phyloP scores from a whole-genome alignment of 1,140 invertebrate genomes.

The Temnothorax curvispinosus region DNA sequence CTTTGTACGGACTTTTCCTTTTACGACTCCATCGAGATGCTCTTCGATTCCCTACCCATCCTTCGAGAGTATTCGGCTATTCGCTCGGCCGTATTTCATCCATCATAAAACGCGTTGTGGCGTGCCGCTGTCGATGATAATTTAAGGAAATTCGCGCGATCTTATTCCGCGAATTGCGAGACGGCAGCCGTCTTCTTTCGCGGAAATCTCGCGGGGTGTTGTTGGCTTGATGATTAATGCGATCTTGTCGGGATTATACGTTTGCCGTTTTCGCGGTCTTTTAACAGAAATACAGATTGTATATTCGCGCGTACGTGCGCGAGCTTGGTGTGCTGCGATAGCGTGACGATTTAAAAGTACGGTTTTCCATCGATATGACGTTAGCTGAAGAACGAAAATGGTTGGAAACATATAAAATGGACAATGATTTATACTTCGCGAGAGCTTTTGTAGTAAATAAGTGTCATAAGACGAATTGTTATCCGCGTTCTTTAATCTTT shows the following conservation, averaged over 20 bases:
- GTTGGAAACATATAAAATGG: neutral
- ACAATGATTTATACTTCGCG: constrained; percentile 11
- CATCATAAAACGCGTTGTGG: constrained; percentile 17
- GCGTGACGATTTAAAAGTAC: neutral
- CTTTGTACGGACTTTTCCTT: neutral
- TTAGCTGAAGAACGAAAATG: neutral
- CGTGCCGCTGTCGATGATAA: constrained; percentile 31
- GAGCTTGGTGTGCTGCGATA: neutral
- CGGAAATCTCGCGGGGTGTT: neutral
- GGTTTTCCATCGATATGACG: neutral
- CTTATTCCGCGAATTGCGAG: neutral
- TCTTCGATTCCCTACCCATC: neutral
- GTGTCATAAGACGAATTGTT: constrained; percentile 13
- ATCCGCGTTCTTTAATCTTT: constrained; percentile 13
- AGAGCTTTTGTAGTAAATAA: constrained; percentile 19
- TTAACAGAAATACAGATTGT: neutral
- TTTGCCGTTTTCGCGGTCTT: neutral
- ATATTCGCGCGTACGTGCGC: neutral
- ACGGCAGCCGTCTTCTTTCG: neutral
- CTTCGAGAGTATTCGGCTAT: neutral
- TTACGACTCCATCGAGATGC: constrained; percentile 23
- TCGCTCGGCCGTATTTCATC: neutral
- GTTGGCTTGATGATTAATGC: constrained; percentile 16
- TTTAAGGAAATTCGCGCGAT: constrained; percentile 1
- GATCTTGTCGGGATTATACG: neutral